These are phyloP conservation scores for Esox niger DNA, from an alignment of 2,113 vertebrate genomes.

Conservation along the genomic window DNA sequence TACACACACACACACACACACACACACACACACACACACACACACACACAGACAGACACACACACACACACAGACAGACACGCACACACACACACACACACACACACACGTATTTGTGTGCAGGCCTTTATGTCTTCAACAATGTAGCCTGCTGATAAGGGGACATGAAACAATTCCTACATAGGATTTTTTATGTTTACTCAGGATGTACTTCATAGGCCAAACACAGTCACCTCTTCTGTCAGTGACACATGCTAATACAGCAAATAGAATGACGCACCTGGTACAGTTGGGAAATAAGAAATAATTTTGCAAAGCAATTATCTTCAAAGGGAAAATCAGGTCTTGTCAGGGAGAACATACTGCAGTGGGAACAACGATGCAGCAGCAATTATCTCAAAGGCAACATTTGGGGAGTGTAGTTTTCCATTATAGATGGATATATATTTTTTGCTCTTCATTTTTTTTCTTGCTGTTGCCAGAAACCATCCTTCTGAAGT, in stretches of 20 bases:
- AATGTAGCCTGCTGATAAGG: not conserved
- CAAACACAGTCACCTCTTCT: not conserved
- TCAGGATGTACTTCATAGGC: not conserved
- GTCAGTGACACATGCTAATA: not conserved
- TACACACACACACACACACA: not conserved
- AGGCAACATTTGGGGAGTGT: not conserved
- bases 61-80: too few species aligned
- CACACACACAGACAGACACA: not conserved
- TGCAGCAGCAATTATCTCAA: not conserved
- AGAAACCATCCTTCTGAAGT: not conserved
- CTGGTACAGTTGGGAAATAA: not conserved
- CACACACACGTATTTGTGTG: too few species aligned
- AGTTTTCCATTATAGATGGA: not conserved
- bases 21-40: not conserved
- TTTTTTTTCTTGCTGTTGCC: not conserved
- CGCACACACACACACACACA: not conserved
- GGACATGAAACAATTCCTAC: not conserved
- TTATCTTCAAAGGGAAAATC: constrained; percentile 19
- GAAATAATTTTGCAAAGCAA: constrained; percentile 16
- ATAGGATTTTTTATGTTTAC: not conserved
- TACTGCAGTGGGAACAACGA: not conserved
- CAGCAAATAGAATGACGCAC: not conserved
- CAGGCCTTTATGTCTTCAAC: too few species aligned
- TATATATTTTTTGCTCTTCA: not conserved
- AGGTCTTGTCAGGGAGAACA: constrained; percentile 2